Percentiles rank a stretch among this genome's conserved stretches.
Conservation (phyloP, 2,113 vertebrate genomes). For the Equus quagga region DNA sequence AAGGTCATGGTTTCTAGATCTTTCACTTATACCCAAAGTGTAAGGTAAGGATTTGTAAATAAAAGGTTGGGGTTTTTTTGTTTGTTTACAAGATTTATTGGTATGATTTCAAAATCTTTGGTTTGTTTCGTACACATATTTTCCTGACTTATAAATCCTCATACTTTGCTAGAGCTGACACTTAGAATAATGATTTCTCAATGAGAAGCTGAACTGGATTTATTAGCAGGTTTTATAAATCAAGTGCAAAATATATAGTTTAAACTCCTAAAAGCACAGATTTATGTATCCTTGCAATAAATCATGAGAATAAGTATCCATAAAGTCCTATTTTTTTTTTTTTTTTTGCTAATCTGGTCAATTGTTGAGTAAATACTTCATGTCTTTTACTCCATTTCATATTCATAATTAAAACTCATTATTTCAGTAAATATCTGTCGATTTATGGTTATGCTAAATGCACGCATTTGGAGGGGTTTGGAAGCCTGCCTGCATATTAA, state of each 20-base stretch:
- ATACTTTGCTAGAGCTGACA: neutral
- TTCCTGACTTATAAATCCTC: conserved; percentile 1
- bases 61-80: neutral
- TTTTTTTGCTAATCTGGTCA: neutral
- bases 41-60: neutral
- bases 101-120: neutral
- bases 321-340: neutral
- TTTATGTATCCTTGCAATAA: conserved; percentile 39
- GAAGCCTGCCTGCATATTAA: neutral
- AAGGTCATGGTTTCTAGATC: neutral
- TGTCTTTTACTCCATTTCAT: neutral
- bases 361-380: neutral
- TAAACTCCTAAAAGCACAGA: conserved; percentile 7
- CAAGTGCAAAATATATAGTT: conserved; percentile 45
- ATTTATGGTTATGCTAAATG: neutral
- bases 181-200: conserved; percentile 18
- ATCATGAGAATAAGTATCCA: neutral
- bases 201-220: conserved; percentile 48
- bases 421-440: conserved; percentile 11
- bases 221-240: conserved; percentile 72
- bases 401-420: conserved; percentile 49
- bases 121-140: neutral
- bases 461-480: neutral
- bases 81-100: neutral
- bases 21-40: neutral